Conservation (phyloP, 2,113 vertebrate genomes). For the Epinephelus moara region DNA sequence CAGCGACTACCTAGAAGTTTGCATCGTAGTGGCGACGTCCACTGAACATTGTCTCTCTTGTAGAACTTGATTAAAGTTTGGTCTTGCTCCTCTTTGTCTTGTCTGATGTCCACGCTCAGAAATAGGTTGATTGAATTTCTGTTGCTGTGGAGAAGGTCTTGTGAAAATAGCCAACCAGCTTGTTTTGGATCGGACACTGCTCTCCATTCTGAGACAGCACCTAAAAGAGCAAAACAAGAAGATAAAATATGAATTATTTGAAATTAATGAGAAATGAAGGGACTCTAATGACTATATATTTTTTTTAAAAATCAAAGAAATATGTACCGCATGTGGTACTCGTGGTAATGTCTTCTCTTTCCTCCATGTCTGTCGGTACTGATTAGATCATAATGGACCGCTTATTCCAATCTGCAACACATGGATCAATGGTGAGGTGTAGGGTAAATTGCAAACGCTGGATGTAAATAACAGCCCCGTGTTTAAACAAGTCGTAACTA, state of each 20-base stretch:
- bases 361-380: conserved; percentile 10
- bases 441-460: background rate
- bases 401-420: background rate
- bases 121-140: conserved; percentile 8
- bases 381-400: background rate
- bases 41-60: conserved; percentile 40
- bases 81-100: conserved; percentile 55
- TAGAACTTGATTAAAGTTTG: conserved; percentile 49
- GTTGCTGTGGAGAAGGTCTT: conserved; percentile 38
- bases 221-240: conserved; percentile 7
- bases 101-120: conserved; percentile 56
- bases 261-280: background rate
- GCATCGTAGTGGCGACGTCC: conserved; percentile 40
- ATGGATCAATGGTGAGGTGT: background rate
- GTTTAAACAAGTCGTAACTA: background rate
- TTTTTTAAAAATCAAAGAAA: background rate
- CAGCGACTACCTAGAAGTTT: conserved; percentile 37
- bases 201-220: conserved; percentile 45
- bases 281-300: background rate
- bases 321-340: background rate
- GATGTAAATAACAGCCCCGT: background rate
- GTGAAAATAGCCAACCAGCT: conserved; percentile 41
- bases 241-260: background rate
- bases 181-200: conserved; percentile 49
- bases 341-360: conserved; percentile 6